Evolutionary conservation across 2,888 invertebrate genomes (phyloP), one percentile per base, ranked within the genome.

Genomic region (Callyntrura guangdongensis): DNA sequence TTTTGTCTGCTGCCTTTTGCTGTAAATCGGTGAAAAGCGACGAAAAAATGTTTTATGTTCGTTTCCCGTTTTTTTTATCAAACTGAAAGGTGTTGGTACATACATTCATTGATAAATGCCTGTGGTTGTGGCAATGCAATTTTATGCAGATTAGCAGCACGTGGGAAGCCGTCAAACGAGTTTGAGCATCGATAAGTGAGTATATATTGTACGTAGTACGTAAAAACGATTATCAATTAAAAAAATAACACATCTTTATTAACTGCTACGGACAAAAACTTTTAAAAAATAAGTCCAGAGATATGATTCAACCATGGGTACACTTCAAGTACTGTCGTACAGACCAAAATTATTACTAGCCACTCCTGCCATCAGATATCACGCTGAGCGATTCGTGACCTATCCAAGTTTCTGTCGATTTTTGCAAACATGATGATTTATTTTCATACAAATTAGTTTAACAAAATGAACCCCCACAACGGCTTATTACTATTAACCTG

Each of bases 91-190:
- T 36, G 36, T 36, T 0, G n/a, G 53, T 56, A 36, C 20, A n/a
- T 36, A n/a, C 27, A 69, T 14, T 14, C 67, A 69, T 61, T 67
- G 67, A 77, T 86, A 56, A 59, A 36, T 45, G 59, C 74, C 56
- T 79, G 64, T 45, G 45, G 27, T 82, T 79, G 36, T 9, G 45
- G 72, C 17, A 45, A 17, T 11, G 69, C 72, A 67, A 82, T 89
- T 74, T 87, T 74, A 72, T 89, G 82, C 74, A 83, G 83, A 89
- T 89, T 82, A 83, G 56, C 83, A 83, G 89, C 89, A 89, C 83
- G 89, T 89, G 89, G 89, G 89, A 83, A 89, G 89, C 82, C 74
- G 83, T 89, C 83, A 83, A 74, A 89, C 89, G 11, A 83, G 83
- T 89, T 89, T 67, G 36, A 36, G 14, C 20, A 77, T 53, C 25